A percentile compares a stretch with the other conserved stretches of the same genome.
Conservation (phyloP, 2,888 invertebrate genomes). For the Nowickia ferox region DNA sequence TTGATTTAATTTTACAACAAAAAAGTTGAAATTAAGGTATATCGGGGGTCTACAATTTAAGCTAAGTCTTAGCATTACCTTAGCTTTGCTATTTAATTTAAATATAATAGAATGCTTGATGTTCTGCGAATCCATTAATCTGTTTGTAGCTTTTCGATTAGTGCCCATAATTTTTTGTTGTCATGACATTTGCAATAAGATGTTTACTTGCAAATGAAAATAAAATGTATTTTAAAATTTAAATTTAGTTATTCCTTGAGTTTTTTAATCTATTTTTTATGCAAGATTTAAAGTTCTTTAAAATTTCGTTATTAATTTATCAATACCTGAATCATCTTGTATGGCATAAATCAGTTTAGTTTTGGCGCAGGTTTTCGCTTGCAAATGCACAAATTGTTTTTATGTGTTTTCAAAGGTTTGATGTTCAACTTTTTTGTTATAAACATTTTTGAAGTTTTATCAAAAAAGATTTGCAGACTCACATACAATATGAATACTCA, state of each 20-base stretch:
- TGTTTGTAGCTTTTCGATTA: too few species aligned
- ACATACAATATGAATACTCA: constrained; percentile 25
- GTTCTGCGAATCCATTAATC: too few species aligned
- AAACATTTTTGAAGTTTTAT: constrained; percentile 39
- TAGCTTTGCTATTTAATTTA: too few species aligned
- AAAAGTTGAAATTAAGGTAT: too few species aligned
- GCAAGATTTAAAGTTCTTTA: background rate
- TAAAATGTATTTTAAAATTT: background rate
- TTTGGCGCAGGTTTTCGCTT: background rate
- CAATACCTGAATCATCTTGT: constrained; percentile 13
- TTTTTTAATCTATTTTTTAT: background rate
- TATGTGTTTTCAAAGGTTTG: constrained; percentile 54
- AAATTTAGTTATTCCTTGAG: background rate
- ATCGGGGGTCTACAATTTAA: too few species aligned
- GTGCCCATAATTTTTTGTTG: too few species aligned
- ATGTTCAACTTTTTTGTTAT: constrained; percentile 47
- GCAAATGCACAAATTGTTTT: constrained; percentile 57
- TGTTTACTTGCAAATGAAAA: too few species aligned
- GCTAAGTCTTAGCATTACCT: too few species aligned
- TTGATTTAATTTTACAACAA: too few species aligned
- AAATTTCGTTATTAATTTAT: background rate
- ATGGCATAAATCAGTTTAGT: constrained; percentile 11
- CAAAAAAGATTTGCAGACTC: constrained; percentile 19
- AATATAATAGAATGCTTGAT: too few species aligned
- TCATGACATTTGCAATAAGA: too few species aligned